Percentiles rank a stretch among this genome's conserved stretches.
Conservation (phyloP, 2,888 invertebrate species). For the Eubasilissa splendida region DNA sequence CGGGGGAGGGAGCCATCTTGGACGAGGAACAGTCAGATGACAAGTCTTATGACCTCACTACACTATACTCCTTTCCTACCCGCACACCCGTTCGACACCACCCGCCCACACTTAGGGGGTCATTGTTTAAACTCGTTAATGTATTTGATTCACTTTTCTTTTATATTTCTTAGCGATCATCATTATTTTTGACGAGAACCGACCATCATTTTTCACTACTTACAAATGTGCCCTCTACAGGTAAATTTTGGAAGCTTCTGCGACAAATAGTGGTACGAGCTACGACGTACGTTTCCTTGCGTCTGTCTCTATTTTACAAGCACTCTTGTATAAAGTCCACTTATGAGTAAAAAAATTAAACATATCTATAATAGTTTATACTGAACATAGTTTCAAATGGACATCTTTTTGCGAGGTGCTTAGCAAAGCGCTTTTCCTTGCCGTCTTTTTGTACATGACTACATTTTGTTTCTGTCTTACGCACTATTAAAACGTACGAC, state of each 20-base stretch:
- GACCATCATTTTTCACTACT: constrained; percentile 69
- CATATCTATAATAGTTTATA: background rate
- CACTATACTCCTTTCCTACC: constrained; percentile 35
- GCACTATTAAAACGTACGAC: constrained; percentile 14
- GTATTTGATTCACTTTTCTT: constrained; percentile 64
- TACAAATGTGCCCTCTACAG: constrained; percentile 49
- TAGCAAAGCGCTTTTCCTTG: background rate
- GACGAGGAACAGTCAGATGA: constrained; percentile 74
- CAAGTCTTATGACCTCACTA: constrained; percentile 72
- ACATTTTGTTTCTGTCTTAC: background rate
- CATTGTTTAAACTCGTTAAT: constrained; percentile 65
- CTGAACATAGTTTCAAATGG: background rate
- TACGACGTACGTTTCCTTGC: constrained; percentile 27
- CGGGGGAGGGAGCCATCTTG: constrained; percentile 86
- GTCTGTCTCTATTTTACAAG: background rate
- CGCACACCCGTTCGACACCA: constrained; percentile 46
- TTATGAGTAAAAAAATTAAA: background rate
- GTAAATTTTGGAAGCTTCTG: constrained; percentile 44
- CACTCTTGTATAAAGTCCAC: background rate
- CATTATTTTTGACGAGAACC: constrained; percentile 70
- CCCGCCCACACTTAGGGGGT: constrained; percentile 63
- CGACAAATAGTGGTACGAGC: background rate
- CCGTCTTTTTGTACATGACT: background rate
- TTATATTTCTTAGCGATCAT: constrained; percentile 65
- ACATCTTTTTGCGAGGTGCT: background rate